Conservation (phyloP, 2,888 invertebrate genomes). For the Liopterus haemorrhoidalis region DNA sequence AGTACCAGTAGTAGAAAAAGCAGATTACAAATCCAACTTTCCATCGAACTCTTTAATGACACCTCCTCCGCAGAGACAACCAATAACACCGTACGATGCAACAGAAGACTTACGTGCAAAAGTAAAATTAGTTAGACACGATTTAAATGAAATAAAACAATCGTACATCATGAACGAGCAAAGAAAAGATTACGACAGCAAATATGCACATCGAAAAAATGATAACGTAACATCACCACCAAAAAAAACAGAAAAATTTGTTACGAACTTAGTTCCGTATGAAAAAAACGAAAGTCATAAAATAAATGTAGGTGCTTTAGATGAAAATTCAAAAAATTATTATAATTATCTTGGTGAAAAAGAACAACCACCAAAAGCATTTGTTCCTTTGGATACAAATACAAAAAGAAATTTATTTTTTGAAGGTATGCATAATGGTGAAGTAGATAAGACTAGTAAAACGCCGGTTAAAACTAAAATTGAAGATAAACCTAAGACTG, state of each 20-base stretch:
- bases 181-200: background rate
- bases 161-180: conserved; percentile 11
- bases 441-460: too few relatives aligned
- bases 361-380: background rate
- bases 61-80: too few relatives aligned
- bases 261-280: conserved; percentile 17
- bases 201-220: background rate
- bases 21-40: too few relatives aligned
- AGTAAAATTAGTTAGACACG: conserved; percentile 12
- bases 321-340: conserved; percentile 1
- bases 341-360: conserved; percentile 2
- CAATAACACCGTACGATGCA: conserved; percentile 16
- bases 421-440: too few relatives aligned
- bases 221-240: too few relatives aligned
- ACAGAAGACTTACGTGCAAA: conserved; percentile 16
- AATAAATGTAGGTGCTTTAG: conserved; percentile 11
- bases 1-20: too few relatives aligned
- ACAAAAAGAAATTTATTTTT: too few relatives aligned
- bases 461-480: too few relatives aligned
- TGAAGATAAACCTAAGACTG: background rate
- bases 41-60: too few relatives aligned
- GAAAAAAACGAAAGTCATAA: conserved; percentile 14
- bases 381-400: background rate
- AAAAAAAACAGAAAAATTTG: background rate
- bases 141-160: conserved; percentile 17